A percentile compares a stretch with the other conserved stretches of the same genome.
Conservation (phyloP, 2,888 invertebrate genomes). For the Meloe dianella region DNA sequence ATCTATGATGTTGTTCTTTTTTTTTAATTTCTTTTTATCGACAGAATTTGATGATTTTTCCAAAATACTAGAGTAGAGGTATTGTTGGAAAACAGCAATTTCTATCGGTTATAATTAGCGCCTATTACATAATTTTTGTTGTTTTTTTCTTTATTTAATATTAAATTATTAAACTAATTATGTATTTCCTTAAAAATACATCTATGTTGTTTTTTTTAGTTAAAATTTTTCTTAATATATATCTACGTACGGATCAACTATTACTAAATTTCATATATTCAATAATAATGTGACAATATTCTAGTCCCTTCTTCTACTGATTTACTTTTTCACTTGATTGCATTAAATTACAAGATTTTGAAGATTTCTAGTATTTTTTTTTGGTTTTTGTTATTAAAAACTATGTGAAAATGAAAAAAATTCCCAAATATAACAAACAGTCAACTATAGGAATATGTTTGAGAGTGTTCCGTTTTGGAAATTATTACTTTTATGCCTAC, state of each 20-base stretch:
- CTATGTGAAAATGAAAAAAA: slow-evolving; percentile 38
- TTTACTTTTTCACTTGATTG: slow-evolving; percentile 52
- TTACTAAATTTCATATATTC: slow-evolving; percentile 58
- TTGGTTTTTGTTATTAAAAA: slow-evolving; percentile 33
- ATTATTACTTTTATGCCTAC: slow-evolving; percentile 25
- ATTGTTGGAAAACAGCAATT: slow-evolving; percentile 12
- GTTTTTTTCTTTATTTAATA: slow-evolving; percentile 36
- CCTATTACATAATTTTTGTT: slow-evolving; percentile 46
- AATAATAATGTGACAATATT: slow-evolving; percentile 57
- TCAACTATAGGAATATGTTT: slow-evolving; percentile 41
- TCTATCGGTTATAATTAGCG: slow-evolving; percentile 40
- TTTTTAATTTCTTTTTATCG: slow-evolving; percentile 23
- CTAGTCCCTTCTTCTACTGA: slow-evolving; percentile 52
- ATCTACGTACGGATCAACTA: slow-evolving; percentile 59
- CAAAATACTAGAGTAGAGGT: neutral
- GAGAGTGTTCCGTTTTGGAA: slow-evolving; percentile 23
- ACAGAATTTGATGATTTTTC: slow-evolving; percentile 42
- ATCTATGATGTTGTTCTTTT: slow-evolving; percentile 28
- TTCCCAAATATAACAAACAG: slow-evolving; percentile 40
- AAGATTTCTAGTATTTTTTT: slow-evolving; percentile 45
- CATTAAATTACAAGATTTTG: slow-evolving; percentile 57
- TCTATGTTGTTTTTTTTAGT: slow-evolving; percentile 44
- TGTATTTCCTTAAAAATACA: slow-evolving; percentile 57
- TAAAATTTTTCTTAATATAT: slow-evolving; percentile 34
- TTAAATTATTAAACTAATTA: slow-evolving; percentile 54